Evolutionary conservation across 2,113 vertebrate genomes (phyloP).

Genomic region (Pardalotus punctatus): DNA sequence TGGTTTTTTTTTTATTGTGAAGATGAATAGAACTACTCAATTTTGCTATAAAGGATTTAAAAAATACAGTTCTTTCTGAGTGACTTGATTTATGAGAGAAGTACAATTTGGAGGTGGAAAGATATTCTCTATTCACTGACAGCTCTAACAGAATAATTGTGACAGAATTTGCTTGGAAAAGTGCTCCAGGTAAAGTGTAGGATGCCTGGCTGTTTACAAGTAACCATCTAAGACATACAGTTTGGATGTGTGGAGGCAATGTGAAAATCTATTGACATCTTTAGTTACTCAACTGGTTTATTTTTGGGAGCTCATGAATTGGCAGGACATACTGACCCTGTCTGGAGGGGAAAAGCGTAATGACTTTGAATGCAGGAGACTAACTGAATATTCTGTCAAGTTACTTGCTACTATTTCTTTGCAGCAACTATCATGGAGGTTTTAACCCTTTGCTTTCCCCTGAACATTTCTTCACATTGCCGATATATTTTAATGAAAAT

Average conservation of each 20-base stretch:
- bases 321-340: constrained; percentile 50
- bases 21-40: neutral
- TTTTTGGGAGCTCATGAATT: constrained; percentile 54
- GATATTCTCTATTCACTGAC: neutral
- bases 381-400: neutral
- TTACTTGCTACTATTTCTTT: neutral
- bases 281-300: constrained; percentile 57
- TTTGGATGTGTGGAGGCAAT: neutral
- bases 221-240: neutral
- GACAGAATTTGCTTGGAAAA: neutral
- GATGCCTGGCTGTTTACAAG: constrained; percentile 25
- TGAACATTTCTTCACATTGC: neutral
- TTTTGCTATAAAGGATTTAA: neutral
- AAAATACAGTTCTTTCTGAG: neutral
- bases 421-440: neutral
- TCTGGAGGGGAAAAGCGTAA: neutral
- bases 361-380: neutral
- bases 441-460: neutral
- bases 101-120: neutral
- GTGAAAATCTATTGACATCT: constrained; percentile 50
- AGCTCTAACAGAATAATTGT: neutral
- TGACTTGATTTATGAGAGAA: neutral
- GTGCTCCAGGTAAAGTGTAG: neutral
- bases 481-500: neutral
- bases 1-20: neutral